Conservation (phyloP, 2,113 vertebrate genomes). For the Nerophis lumbriciformis region DNA sequence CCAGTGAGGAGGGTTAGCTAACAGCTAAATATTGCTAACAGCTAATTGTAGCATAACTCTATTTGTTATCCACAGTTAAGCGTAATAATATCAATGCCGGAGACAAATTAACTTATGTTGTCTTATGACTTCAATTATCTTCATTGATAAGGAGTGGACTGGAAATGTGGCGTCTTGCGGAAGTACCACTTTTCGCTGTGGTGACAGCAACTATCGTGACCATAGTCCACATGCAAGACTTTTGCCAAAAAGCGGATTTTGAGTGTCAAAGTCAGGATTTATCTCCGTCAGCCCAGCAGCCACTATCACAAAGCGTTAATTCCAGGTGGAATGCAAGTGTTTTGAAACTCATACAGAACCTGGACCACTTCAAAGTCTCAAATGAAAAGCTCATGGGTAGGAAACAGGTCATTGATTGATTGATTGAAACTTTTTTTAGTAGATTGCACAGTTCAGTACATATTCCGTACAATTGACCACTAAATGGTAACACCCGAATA, state of each 20-base stretch:
- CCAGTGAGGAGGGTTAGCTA: no score
- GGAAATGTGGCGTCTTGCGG: constrained; percentile 17
- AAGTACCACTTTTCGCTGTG: constrained; percentile 7
- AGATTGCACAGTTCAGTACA: no score
- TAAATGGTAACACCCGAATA: no score
- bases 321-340: constrained; percentile 25
- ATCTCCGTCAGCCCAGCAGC: background rate
- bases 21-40: no score
- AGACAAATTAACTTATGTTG: no score
- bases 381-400: constrained; percentile 47
- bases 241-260: constrained; percentile 12
- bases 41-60: no score
- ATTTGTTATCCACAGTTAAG: no score
- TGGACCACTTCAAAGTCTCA: constrained; percentile 57
- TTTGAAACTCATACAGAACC: constrained; percentile 15
- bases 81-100: no score
- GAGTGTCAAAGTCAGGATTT: constrained; percentile 16
- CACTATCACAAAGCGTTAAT: no score
- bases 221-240: background rate
- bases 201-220: constrained; percentile 4
- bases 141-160: background rate
- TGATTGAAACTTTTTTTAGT: no score
- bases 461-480: no score
- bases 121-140: no score
- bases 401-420: constrained; percentile 8